phyloP scores from a whole-genome alignment of 35 echinoderm and acorn worm genomes.

The Lytechinus variegatus region DNA sequence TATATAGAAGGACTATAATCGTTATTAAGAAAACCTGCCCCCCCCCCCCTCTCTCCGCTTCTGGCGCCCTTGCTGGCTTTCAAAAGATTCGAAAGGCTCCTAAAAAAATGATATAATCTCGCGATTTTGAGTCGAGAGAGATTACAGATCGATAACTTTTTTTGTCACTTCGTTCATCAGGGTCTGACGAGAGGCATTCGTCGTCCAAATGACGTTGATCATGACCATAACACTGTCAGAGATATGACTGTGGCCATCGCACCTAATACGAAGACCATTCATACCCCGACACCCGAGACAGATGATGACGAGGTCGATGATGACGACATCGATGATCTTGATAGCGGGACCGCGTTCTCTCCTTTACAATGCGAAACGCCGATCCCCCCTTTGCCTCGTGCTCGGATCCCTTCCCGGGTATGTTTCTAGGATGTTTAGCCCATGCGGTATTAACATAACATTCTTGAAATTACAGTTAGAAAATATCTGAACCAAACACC shows the following conservation, averaged over 20 bases:
- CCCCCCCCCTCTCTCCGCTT: no score
- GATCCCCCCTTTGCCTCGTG: slow-evolving; percentile 32
- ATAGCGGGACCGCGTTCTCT: background rate
- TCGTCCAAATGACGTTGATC: background rate
- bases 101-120: no score
- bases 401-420: slow-evolving; percentile 25
- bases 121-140: no score
- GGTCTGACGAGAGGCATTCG: background rate
- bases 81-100: no score
- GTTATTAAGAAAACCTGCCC: no score
- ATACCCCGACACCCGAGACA: background rate
- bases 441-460: no score
- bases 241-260: background rate
- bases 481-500: no score
- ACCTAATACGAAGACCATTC: background rate
- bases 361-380: slow-evolving; percentile 10
- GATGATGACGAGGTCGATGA: background rate
- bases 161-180: slow-evolving; percentile 9
- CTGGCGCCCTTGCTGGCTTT: no score
- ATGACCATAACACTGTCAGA: background rate
- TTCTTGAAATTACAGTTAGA: no score
- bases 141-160: background rate
- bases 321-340: background rate
- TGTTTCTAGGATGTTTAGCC: no score
- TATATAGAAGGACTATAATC: no score